Conservation (phyloP, 2,888 invertebrate species). For the Stenurella melanura region DNA sequence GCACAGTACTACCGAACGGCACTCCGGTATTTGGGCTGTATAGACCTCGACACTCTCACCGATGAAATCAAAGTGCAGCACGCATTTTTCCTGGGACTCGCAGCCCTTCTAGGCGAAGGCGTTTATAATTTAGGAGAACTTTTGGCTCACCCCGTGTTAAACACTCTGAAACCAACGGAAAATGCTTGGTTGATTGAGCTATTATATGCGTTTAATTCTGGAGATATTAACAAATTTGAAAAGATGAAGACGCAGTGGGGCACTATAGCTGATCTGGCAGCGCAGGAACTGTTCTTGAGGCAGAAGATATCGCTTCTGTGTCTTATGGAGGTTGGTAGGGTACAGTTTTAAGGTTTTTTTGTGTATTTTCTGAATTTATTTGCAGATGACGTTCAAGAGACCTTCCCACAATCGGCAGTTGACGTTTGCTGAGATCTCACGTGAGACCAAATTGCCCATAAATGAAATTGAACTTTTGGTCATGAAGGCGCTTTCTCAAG, state of each 20-base stretch:
- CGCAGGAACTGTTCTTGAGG: constrained; percentile 86
- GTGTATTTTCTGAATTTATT: constrained; percentile 1
- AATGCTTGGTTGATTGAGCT: constrained; percentile 93
- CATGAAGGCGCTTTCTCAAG: constrained; percentile 98
- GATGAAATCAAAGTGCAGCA: constrained; percentile 82
- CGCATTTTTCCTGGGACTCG: constrained; percentile 94
- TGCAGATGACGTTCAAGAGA: constrained; percentile 95
- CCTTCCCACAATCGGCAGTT: constrained; percentile 91
- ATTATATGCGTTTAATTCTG: constrained; percentile 89
- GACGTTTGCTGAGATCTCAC: constrained; percentile 92
- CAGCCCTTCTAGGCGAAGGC: constrained; percentile 94
- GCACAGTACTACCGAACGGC: constrained; percentile 97
- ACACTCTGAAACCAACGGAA: constrained; percentile 85
- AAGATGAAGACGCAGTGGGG: constrained; percentile 84
- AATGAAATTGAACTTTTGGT: constrained; percentile 95
- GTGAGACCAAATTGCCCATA: constrained; percentile 87
- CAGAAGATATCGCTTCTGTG: constrained; percentile 97
- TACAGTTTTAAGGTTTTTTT: background rate
- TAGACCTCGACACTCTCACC: constrained; percentile 80
- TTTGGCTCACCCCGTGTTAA: constrained; percentile 94
- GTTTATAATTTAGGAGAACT: constrained; percentile 98
- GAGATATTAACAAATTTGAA: constrained; percentile 86
- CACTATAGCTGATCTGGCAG: constrained; percentile 87
- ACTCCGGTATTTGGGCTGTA: constrained; percentile 83
- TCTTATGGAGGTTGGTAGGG: constrained; percentile 87